Conservation (phyloP, 2,888 invertebrate genomes). For the Melieria picta region DNA sequence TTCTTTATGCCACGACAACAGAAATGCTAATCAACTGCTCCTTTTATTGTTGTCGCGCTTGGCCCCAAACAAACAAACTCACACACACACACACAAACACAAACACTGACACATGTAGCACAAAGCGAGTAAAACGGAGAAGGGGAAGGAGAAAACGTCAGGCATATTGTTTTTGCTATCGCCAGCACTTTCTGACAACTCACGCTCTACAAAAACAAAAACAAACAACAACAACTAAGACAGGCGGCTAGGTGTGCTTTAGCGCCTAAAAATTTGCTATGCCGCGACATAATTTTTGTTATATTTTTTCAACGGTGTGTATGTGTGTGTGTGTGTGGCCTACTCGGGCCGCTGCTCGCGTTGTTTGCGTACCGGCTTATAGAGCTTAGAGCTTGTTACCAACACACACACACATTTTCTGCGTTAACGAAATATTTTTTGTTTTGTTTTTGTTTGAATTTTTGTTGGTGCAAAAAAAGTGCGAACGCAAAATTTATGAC, state of each 20-base stretch:
- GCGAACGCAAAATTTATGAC: slow-evolving; percentile 48
- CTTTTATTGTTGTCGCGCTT: slow-evolving; percentile 36
- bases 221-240: too few relatives aligned
- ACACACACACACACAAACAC: slow-evolving; percentile 10
- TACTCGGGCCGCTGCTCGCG: neutral
- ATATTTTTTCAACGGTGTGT: neutral
- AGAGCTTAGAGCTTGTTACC: slow-evolving; percentile 14
- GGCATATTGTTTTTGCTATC: too few relatives aligned
- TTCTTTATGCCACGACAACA: neutral
- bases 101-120: neutral
- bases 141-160: neutral
- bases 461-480: slow-evolving; percentile 4
- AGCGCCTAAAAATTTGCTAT: slow-evolving; percentile 7
- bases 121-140: neutral
- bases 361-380: slow-evolving; percentile 17
- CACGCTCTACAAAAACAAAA: too few relatives aligned
- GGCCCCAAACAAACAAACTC: slow-evolving; percentile 1
- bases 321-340: neutral
- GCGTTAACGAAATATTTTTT: neutral
- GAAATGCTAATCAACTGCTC: slow-evolving; percentile 53
- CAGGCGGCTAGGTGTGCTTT: too few relatives aligned
- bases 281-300: neutral
- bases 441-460: neutral
- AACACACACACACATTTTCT: neutral
- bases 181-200: too few relatives aligned